Base-by-base conservation (phyloP, 2,888 invertebrate species). In the Notodonta dromedarius region DNA sequence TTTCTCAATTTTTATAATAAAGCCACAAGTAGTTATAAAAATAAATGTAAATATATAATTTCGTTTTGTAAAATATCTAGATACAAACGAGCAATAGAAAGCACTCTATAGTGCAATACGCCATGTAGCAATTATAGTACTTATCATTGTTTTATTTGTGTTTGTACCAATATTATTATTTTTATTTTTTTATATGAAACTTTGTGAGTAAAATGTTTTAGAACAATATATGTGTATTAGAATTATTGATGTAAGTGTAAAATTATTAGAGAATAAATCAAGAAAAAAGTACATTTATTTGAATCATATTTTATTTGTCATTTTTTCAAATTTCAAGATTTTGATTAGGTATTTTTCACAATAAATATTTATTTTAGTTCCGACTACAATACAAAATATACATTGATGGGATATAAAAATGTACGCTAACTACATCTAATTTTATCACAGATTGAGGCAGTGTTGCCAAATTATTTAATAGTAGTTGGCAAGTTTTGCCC, bases 401-500 rank as follows among this genome's bases (percentile, higher is more conserved):
- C 88, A 89, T 79, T 80, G 74, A 82, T 83, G 81, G 79, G 79
- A 83, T 78, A 78, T 80, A 84, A 88, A 39, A 83, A 82, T 77
- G 72, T 84, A 82, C 76, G 77, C 77, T 81, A 82, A 82, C 82
- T 89, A 86, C 62, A 83, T 70, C 90, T 92, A 92, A 84, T 82
- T 83, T 89, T 93, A 93, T 93, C 93, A 93, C 93, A 93, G 93
- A 90, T 92, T 80, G 81, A 77, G 91, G 92, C 93, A 86, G 67
- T 78, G 74, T 71, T 84, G 91, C 92, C 92, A 78, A 83, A 82
- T 76, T 84, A 84, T 84, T 80, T 83, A 84, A 84, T 88, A 89
- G 85, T 89, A 84, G 78, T 80, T 73, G 87, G 89, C 90, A 88
- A 86, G 77, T 77, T 76, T 82, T 88, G 87, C 88, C 86, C 75